Evolutionary conservation across 2,797 vertebrate genomes (phyloP), one percentile per base, ranked within the genome.

Genomic region (Parauchenoglanis ngamensis): DNA sequence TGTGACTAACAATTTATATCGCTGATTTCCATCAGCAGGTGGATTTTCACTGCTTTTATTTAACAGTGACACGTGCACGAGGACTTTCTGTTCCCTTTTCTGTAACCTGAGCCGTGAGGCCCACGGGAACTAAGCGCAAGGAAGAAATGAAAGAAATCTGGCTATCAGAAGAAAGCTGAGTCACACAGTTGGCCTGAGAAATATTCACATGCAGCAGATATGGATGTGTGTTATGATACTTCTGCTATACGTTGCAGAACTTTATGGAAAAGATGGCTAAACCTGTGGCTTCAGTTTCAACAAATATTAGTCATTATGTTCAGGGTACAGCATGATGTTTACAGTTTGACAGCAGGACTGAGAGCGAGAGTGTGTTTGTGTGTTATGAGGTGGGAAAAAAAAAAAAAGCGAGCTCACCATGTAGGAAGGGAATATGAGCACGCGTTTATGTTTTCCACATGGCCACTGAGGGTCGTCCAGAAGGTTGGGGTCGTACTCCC

Each of bases 391-490:
- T 82, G 4, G 40, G 21, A 31, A 40, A 35, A 21, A 77, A 40
- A 19, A 19, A 63, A 13, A 31, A 85, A 46, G 4, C 54, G 0
- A 49, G 96, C 98, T 97, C 95, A 99, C 98, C 98, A 99, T 99
- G 93, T 99, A 99, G 0, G 98, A 99, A 90, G 98, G 98, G 91
- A 99, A 99, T 94, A 98, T 99, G 91, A 99, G 96, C 90, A 99
- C 98, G 87, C 98, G 93, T 92, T 99, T 99, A 94, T 99, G 98
- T 93, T 99, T 99, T 89, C 98, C 98, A 91, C 98, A 99, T 8
- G 98, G 98, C 98, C 98, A 99, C 93, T 99, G 98, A 0, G 98
- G 98, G 94, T 99, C 98, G 78, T 99, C 98, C 94, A 99, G 94
- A 90, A 99, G 97, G 92, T 99, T 98, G 54, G 98, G 98, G 94